Conservation (phyloP, 2,113 vertebrate genomes). For the Callipepla californica region DNA sequence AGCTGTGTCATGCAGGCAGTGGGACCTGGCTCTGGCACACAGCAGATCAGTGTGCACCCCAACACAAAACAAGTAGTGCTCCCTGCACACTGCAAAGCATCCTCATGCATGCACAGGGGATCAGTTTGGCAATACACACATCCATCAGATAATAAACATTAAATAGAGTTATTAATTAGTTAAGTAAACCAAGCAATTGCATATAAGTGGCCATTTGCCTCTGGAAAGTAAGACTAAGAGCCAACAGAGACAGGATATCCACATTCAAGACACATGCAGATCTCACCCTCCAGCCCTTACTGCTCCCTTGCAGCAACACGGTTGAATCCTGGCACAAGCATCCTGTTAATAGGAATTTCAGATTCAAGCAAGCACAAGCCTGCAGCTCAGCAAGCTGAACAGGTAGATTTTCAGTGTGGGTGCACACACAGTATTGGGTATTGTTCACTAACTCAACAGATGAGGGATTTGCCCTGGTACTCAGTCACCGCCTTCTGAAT, state of each 20-base stretch:
- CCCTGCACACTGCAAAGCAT: accelerated
- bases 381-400: background rate
- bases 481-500: background rate
- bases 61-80: background rate
- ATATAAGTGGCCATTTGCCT: accelerated
- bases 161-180: background rate
- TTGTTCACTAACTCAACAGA: background rate
- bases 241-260: background rate
- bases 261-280: accelerated
- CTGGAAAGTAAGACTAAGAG: background rate
- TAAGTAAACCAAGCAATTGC: background rate
- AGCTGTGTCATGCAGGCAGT: accelerated
- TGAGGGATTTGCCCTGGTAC: background rate
- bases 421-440: background rate
- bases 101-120: background rate
- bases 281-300: accelerated
- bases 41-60: background rate
- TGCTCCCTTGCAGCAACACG: background rate
- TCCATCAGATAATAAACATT: background rate
- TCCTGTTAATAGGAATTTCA: background rate
- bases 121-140: background rate
- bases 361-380: background rate
- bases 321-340: background rate
- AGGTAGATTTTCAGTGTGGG: background rate
- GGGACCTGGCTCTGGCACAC: background rate